phyloP scores from a whole-genome alignment of 1,140 invertebrate genomes.

The Ladona fulva region DNA sequence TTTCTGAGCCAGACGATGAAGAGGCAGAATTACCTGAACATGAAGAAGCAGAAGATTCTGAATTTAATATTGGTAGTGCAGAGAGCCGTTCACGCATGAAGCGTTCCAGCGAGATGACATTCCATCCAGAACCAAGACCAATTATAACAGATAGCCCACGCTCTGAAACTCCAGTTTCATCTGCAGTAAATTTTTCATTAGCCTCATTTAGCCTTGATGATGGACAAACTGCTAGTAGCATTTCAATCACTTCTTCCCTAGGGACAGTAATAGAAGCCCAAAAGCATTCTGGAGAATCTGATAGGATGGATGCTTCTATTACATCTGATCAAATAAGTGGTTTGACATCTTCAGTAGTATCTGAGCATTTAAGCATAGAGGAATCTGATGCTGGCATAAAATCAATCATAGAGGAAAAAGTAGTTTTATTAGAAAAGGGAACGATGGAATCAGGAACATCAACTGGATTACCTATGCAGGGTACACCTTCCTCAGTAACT shows the following conservation, averaged over 20 bases:
- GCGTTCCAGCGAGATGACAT: constrained; percentile 80
- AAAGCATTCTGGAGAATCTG: constrained; percentile 29
- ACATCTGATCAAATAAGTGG: constrained; percentile 41
- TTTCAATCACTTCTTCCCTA: constrained; percentile 44
- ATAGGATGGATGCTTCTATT: constrained; percentile 39
- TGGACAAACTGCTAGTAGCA: constrained; percentile 41
- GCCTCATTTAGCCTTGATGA: constrained; percentile 43
- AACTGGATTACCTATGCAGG: constrained; percentile 27
- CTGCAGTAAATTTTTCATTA: neutral
- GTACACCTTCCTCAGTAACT: constrained; percentile 40
- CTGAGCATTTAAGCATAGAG: constrained; percentile 28
- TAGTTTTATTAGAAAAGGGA: constrained; percentile 19
- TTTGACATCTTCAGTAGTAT: constrained; percentile 31
- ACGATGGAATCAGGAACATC: constrained; percentile 30
- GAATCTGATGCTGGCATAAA: constrained; percentile 11
- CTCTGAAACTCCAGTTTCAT: constrained; percentile 22
- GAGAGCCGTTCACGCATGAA: constrained; percentile 51
- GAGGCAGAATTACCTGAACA: constrained; percentile 26
- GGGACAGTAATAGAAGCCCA: constrained; percentile 43
- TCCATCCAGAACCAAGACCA: constrained; percentile 55
- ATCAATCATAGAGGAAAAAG: constrained; percentile 6
- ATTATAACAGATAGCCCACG: constrained; percentile 29
- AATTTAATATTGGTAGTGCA: constrained; percentile 21
- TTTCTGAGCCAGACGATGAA: constrained; percentile 32
- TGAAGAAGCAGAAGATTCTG: neutral